These are phyloP conservation scores for Hyles lineata DNA, from an alignment of 2,888 invertebrate species.

Conservation along the genomic window DNA sequence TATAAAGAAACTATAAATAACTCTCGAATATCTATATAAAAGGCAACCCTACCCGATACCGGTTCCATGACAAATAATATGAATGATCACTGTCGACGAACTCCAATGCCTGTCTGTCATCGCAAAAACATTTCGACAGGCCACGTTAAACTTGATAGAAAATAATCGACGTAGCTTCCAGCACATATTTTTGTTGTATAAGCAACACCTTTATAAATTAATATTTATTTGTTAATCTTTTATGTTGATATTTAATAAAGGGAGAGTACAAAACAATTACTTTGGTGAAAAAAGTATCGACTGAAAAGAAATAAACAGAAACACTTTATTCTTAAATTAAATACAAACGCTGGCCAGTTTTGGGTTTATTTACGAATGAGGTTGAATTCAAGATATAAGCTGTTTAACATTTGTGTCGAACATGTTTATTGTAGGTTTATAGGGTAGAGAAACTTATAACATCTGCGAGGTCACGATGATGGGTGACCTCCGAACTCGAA, in stretches of 20 bases:
- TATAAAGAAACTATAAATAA: not conserved
- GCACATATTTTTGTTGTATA: not conserved
- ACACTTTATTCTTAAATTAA: constrained; percentile 9
- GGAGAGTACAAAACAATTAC: not conserved
- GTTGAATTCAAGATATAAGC: constrained; percentile 19
- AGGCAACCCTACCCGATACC: constrained; percentile 49
- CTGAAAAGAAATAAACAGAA: not conserved
- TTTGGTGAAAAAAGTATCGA: not conserved
- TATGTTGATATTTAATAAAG: not conserved
- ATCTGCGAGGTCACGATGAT: constrained; percentile 74
- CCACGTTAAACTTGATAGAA: constrained; percentile 43
- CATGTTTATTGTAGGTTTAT: constrained; percentile 39
- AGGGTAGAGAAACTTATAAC: constrained; percentile 72
- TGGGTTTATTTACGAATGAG: constrained; percentile 20
- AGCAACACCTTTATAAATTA: not conserved
- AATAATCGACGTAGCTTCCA: constrained; percentile 38
- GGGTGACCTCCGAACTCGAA: constrained; percentile 80
- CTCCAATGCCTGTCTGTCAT: constrained; percentile 56
- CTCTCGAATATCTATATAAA: not conserved
- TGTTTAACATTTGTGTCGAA: constrained; percentile 30
- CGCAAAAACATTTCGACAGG: constrained; percentile 57
- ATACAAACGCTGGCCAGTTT: constrained; percentile 8
- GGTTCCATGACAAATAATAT: constrained; percentile 72
- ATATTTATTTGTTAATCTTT: not conserved
- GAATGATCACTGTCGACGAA: constrained; percentile 70